phyloP scores from a whole-genome alignment of 2,797 vertebrate species.

The Poecile montanus region DNA sequence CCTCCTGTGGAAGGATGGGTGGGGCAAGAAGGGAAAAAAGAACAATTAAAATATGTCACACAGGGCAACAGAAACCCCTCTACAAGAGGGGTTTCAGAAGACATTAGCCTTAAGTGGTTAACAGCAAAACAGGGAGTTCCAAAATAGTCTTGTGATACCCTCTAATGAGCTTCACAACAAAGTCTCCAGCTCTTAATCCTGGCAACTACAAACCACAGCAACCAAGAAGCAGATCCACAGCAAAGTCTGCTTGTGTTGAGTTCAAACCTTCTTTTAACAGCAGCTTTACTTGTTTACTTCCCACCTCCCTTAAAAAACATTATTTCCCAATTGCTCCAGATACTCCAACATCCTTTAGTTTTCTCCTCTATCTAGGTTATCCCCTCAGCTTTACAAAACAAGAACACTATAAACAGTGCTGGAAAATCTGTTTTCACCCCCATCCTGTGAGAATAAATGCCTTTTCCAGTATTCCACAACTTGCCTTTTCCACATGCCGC shows the following conservation, averaged over 20 bases:
- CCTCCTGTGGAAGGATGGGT: conserved; percentile 79
- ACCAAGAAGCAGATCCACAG: background rate
- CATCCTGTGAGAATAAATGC: background rate
- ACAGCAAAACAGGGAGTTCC: background rate
- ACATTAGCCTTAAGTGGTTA: background rate
- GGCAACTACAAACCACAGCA: background rate
- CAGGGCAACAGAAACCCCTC: background rate
- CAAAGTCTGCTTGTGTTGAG: rapidly evolving
- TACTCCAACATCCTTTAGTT: background rate
- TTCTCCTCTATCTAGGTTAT: background rate
- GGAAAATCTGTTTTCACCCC: background rate
- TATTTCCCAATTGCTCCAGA: background rate
- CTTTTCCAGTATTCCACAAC: background rate
- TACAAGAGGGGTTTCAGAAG: background rate
- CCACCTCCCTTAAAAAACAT: background rate
- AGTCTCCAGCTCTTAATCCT: background rate
- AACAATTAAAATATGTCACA: background rate
- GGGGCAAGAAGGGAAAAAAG: background rate
- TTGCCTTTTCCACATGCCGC: conserved; percentile 96
- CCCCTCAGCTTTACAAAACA: background rate
- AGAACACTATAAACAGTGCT: background rate
- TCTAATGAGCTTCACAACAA: rapidly evolving
- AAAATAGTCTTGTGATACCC: background rate
- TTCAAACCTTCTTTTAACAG: background rate
- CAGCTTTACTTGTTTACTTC: background rate